phyloP scores from a whole-genome alignment of 2,113 vertebrate species.

The Ciconia maguari region DNA sequence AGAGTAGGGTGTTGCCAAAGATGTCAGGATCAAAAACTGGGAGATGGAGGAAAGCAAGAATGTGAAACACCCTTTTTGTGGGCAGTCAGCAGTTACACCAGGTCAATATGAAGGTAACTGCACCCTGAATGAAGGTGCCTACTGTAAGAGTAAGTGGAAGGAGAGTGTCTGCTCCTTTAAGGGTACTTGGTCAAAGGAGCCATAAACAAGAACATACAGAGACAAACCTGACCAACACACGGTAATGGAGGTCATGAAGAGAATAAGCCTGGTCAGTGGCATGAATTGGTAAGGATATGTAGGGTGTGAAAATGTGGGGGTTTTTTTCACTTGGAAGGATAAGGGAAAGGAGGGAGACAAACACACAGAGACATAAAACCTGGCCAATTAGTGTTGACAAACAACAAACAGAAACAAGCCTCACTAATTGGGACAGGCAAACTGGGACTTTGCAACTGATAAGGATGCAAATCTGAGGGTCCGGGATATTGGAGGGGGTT shows the following conservation, averaged over 20 bases:
- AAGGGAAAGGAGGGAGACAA: neutral
- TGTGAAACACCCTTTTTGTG: neutral
- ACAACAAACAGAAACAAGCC: neutral
- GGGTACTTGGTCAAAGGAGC: neutral
- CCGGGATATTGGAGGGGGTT: neutral
- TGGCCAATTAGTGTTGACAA: neutral
- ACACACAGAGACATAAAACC: neutral
- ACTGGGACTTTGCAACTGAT: neutral
- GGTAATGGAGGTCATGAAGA: neutral
- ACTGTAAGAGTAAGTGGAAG: neutral
- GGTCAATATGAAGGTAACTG: neutral
- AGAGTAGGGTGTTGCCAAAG: neutral
- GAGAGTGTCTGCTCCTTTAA: neutral
- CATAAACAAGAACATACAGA: neutral
- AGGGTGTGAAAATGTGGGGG: neutral
- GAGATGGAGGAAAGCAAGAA: neutral
- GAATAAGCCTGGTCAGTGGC: neutral
- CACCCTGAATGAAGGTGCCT: neutral
- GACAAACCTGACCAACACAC: neutral
- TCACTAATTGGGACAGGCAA: neutral
- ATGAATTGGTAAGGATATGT: neutral
- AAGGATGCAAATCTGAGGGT: neutral
- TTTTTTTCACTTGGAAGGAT: neutral
- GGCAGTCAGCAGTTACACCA: neutral
- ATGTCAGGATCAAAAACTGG: neutral